Conservation (phyloP, 1,140 invertebrate genomes). For the Leguminivora glycinivorella region DNA sequence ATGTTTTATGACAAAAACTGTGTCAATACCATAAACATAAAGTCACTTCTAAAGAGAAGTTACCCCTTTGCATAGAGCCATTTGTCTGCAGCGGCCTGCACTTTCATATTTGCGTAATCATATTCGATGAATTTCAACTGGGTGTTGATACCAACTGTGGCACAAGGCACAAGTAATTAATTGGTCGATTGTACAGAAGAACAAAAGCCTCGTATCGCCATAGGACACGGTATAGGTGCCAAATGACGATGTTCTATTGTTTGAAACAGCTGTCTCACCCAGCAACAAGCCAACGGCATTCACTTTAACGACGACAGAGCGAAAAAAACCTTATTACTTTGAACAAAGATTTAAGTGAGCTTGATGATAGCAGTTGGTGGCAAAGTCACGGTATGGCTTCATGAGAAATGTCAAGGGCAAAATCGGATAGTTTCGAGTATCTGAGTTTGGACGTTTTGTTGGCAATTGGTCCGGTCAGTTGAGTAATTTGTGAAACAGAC, state of each 20-base stretch:
- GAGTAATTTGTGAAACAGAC: no score
- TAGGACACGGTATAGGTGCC: neutral
- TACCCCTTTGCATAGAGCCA: no score
- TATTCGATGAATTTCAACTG: neutral
- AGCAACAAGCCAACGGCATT: neutral
- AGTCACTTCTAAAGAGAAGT: no score
- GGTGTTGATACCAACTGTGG: neutral
- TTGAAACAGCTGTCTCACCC: conserved; percentile 10
- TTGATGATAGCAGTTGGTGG: neutral
- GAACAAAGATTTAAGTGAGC: neutral
- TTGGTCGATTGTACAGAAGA: neutral
- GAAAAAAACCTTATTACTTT: neutral
- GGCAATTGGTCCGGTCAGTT: no score
- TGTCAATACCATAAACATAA: no score
- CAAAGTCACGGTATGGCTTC: neutral
- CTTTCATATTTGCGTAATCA: neutral
- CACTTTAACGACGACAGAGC: neutral
- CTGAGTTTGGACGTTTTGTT: no score
- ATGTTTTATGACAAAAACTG: no score
- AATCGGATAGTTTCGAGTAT: neutral
- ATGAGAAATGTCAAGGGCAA: conserved; percentile 2
- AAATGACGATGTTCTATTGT: conserved; percentile 17
- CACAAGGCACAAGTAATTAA: neutral
- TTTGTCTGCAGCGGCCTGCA: no score
- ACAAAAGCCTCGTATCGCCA: neutral